These are phyloP conservation scores for Daboia siamensis DNA, from an alignment of 2,113 vertebrate genomes.

Conservation along the genomic window DNA sequence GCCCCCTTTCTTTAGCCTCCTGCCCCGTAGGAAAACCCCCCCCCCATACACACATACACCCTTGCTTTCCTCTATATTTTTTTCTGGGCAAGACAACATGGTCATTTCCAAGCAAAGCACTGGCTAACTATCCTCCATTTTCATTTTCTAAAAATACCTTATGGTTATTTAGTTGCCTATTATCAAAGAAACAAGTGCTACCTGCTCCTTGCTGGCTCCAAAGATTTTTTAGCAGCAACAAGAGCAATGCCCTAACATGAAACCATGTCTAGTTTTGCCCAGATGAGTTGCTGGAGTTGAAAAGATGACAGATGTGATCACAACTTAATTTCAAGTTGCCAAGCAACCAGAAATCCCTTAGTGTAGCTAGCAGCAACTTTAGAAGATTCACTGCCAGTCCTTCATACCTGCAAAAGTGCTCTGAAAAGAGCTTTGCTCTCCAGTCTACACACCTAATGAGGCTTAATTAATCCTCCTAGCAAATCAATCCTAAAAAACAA, in stretches of 20 bases:
- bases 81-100: not conserved
- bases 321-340: not conserved
- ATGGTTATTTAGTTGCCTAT: not conserved
- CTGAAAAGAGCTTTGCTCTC: not conserved
- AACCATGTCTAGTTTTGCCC: constrained; percentile 7
- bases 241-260: not conserved
- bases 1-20: not conserved
- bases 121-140: not conserved
- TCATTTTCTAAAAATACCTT: not conserved
- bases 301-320: fast-evolving
- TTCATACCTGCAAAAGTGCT: constrained; percentile 8
- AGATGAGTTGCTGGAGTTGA: not conserved
- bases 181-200: not conserved
- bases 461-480: constrained; percentile 40
- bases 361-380: not conserved
- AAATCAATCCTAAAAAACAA: constrained; percentile 41
- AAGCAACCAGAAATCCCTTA: constrained; percentile 16
- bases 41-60: not conserved
- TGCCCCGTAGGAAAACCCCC: not conserved
- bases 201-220: not conserved
- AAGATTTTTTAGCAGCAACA: not conserved
- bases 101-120: not conserved
- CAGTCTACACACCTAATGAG: constrained; percentile 21
- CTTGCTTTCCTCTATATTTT: not conserved
- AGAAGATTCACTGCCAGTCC: fast-evolving